phyloP scores from a whole-genome alignment of 2,113 vertebrate genomes.

The Crotalus tigris region DNA sequence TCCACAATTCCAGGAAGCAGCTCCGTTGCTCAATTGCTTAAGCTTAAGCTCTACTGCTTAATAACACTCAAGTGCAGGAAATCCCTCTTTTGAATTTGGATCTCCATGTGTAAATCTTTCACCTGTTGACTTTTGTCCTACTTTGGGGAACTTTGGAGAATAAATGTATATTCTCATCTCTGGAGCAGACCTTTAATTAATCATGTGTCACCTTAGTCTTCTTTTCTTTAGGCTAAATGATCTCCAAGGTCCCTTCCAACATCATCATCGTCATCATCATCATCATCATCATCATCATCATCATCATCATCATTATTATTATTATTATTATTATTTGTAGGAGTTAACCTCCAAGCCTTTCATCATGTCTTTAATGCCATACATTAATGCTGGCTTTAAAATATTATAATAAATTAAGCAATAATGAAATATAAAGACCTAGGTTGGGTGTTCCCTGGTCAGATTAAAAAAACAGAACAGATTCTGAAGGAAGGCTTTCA shows the following conservation, averaged over 20 bases:
- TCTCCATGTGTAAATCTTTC: background rate
- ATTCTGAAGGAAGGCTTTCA: background rate
- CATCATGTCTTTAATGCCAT: background rate
- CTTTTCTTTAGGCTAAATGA: background rate
- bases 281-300: no score
- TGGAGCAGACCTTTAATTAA: background rate
- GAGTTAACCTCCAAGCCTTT: background rate
- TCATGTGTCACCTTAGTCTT: background rate
- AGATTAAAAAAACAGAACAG: background rate
- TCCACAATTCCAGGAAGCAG: background rate
- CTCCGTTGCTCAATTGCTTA: no score
- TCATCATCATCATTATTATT: no score
- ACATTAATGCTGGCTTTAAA: conserved; percentile 1
- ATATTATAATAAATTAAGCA: conserved; percentile 21
- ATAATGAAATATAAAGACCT: background rate
- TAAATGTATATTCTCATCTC: background rate
- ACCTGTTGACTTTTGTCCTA: background rate
- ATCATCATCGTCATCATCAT: no score
- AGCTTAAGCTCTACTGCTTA: background rate
- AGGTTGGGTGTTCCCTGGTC: background rate
- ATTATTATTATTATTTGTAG: background rate
- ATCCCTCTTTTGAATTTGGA: background rate
- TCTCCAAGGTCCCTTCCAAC: no score
- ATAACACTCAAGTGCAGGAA: background rate
- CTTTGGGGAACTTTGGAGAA: background rate